Percentiles rank a stretch among this genome's conserved stretches.
Evolutionary conservation across 1,140 invertebrate species (phyloP).

Genomic region (Drosophila yakuba): DNA sequence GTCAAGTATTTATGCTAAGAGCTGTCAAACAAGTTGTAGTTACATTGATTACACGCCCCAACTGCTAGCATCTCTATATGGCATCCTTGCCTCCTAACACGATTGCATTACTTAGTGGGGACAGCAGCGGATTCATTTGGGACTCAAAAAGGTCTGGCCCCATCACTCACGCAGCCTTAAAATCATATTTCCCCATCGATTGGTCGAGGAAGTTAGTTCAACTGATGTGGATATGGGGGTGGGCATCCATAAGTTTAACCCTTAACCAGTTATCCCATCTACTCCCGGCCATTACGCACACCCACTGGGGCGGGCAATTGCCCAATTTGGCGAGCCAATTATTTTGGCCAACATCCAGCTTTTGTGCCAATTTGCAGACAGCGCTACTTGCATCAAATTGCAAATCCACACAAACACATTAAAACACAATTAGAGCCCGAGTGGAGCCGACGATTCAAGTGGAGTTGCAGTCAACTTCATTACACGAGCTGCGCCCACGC

Average conservation of each 20-base stretch:
- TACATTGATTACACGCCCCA: conserved; percentile 74
- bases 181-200: conserved; percentile 15
- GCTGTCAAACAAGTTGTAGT: conserved; percentile 83
- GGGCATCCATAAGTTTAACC: conserved; percentile 13
- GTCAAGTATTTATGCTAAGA: conserved; percentile 83
- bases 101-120: conserved; percentile 68
- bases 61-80: conserved; percentile 30
- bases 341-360: conserved; percentile 67
- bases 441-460: conserved; percentile 2
- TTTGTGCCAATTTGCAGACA: conserved; percentile 50
- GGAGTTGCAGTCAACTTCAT: conserved; percentile 62
- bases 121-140: conserved; percentile 45
- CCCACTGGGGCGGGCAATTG: conserved; percentile 39
- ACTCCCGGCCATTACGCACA: conserved; percentile 45
- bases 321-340: conserved; percentile 69
- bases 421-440: conserved; percentile 63
- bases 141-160: conserved; percentile 34
- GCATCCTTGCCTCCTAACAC: conserved; percentile 39
- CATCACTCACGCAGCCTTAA: conserved; percentile 33
- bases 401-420: conserved; percentile 55
- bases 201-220: too few relatives aligned
- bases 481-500: conserved; percentile 65
- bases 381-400: conserved; percentile 48
- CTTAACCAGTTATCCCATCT: conserved; percentile 50
- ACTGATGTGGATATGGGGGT: conserved; percentile 22